phyloP scores from a whole-genome alignment of 2,888 invertebrate species.

The Drosophila nr. medialis region DNA sequence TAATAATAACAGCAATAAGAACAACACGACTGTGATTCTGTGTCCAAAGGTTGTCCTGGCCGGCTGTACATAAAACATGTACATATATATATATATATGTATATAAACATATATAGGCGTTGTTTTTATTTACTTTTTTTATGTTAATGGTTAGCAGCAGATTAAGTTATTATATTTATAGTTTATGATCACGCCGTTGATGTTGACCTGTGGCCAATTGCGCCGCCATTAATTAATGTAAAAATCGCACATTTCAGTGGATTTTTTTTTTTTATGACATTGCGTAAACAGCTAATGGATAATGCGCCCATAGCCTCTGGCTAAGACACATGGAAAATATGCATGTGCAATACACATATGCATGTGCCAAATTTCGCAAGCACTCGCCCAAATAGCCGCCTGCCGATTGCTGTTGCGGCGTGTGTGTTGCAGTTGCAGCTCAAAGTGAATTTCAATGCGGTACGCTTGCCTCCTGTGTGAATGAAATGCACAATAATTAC shows the following conservation, averaged over 20 bases:
- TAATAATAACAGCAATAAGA: constrained; percentile 25
- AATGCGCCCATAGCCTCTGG: constrained; percentile 10
- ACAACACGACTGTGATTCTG: constrained; percentile 4
- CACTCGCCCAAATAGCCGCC: neutral
- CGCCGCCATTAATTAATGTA: constrained; percentile 31
- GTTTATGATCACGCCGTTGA: constrained; percentile 36
- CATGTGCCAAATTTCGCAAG: constrained; percentile 14
- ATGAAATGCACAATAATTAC: constrained; percentile 29
- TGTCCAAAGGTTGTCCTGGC: constrained; percentile 15
- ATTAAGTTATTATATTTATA: constrained; percentile 58
- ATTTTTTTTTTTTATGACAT: constrained; percentile 18
- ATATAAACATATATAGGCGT: neutral
- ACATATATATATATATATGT: constrained; percentile 2
- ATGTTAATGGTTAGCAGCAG: constrained; percentile 45
- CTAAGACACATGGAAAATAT: neutral
- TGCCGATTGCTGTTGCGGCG: neutral
- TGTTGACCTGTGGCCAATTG: constrained; percentile 21
- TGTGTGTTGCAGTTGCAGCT: constrained; percentile 36
- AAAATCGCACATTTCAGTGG: constrained; percentile 27
- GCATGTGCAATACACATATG: constrained; percentile 4
- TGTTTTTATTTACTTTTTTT: constrained; percentile 22
- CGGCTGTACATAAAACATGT: constrained; percentile 12
- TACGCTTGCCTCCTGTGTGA: constrained; percentile 34
- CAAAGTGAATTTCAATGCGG: constrained; percentile 53
- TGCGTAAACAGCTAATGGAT: constrained; percentile 17